Base-by-base conservation (phyloP, 2,888 invertebrate genomes). In the Prenolepis imparis region DNA sequence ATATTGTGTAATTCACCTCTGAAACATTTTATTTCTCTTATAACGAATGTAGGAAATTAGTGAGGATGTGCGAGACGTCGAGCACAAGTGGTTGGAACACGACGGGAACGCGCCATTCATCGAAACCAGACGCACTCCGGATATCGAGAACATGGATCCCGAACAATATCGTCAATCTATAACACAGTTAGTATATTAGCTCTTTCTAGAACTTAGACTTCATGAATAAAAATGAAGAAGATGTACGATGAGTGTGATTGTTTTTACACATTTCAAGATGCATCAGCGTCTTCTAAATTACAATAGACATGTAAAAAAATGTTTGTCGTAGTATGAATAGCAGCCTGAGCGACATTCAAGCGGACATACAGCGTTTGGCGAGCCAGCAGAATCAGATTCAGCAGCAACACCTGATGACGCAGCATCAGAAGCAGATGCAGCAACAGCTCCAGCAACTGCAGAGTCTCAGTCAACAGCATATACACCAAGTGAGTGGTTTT, bases 291-390 rank as follows among this genome's bases (percentile, higher is more conserved):
- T 12, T 41, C 21, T 41, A 15, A 21, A 28, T 48, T 28, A 44
- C 28, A 8, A 24, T 67, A 48, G 2, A 8, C 15, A 39, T 1
- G 18, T 63, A 36, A 36, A 36, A 36, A 6, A 15, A 6, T 18
- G 18, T 57, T 28, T 75, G 18, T 85, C 41, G 8, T 95, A 97
- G 97, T 96, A 98, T 99, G 97, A 98, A 98, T 96, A 97, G 96
- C 95, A 98, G 98, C 96, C 97, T 99, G 93, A 97, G 98, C 94
- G 98, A 99, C 95, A 97, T 99, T 93, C 98, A 99, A 95, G 97
- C 97, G 89, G 99, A 99, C 95, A 98, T 99, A 94, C 98, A 98
- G 95, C 96, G 98, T 91, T 96, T 99, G 90, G 97, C 98, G 85
- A 97, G 96, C 87, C 98, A 98, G 93, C 97, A 97, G 93, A 97